Percentiles rank a stretch among this genome's conserved stretches.
Conservation (phyloP, 2,797 vertebrate genomes). For the Smutsia gigantea region DNA sequence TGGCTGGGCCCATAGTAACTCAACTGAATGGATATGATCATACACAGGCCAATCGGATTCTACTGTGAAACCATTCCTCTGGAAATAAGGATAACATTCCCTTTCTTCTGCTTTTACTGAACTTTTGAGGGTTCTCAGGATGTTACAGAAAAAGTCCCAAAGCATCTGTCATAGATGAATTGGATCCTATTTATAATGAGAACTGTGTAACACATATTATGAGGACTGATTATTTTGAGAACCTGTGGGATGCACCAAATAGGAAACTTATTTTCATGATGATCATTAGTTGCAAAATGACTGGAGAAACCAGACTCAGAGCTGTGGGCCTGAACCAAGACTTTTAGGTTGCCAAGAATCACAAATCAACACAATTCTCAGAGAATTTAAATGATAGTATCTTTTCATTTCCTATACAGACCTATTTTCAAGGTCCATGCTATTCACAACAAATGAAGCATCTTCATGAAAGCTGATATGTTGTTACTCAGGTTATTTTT, state of each 20-base stretch:
- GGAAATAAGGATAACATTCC: not conserved
- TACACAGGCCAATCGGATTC: not conserved
- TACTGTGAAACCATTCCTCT: not conserved
- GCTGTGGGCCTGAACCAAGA: not conserved
- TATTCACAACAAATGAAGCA: not conserved
- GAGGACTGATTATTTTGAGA: not conserved
- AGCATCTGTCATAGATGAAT: not conserved
- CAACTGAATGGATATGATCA: not conserved
- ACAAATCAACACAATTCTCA: not conserved
- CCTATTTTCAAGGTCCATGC: not conserved
- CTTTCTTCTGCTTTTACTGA: not conserved
- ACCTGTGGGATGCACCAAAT: not conserved
- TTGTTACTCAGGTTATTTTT: not conserved
- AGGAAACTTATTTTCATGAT: not conserved
- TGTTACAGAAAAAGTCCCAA: not conserved
- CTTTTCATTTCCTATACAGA: too few relatives aligned
- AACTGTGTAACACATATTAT: not conserved
- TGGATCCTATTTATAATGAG: not conserved
- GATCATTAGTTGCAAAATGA: not conserved
- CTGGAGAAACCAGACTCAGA: not conserved
- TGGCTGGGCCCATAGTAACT: not conserved
- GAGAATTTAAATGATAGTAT: not conserved
- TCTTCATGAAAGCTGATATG: not conserved
- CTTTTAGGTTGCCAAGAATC: not conserved
- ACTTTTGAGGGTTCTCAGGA: not conserved